Base-by-base conservation (phyloP, 2,113 vertebrate genomes). In the Colius striatus region DNA sequence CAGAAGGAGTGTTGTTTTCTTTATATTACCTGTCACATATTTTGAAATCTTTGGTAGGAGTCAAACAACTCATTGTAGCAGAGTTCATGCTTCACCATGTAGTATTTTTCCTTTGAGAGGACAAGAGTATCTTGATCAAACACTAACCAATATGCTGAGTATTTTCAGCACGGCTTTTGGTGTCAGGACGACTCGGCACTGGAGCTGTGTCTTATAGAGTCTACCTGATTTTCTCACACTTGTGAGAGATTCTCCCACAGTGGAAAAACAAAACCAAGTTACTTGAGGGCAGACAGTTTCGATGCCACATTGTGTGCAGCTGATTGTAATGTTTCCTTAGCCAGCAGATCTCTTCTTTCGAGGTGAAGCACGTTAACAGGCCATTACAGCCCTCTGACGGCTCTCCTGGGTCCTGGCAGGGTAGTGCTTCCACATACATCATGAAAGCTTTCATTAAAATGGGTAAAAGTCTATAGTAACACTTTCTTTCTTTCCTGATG, bases 71-170 rank as follows among this genome's bases (percentile, higher is more conserved):
- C 26, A 2, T 25, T 13, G 61, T 21, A 51, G 55, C 63, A n/a
- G 26, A 48, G 54, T 32, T 73, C 15, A 5, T 32, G 65, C 47
- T 61, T 54, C 19, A 25, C 30, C 32, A 1, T 32, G 57, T 8
- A 4, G 30, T 7, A 16, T 41, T 55, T 22, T 29, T 32, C 53
- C 84, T 61, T 32, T 18, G 60, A 68, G 73, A 48, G 72, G 66
- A 27, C 68, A 5, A 5, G 65, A 36, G 30, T 5, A 9, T n/a
- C 73, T 25, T 26, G 48, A 45, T 78, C 77, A 60, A 77, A 58
- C 1, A 1, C 61, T 26, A 38, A 18, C 23, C 30, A 18, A 20
- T 3, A 19, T 1, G 29, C 34, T 21, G 66, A 43, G 2, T 17
- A 4, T 18, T 48, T 73, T 22, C 67, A 51, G 34, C n/a, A 14